A percentile compares a stretch with the other conserved stretches of the same genome.
phyloP scores from a whole-genome alignment of 2,797 vertebrate genomes.

The Pantherophis alleghaniensis region DNA sequence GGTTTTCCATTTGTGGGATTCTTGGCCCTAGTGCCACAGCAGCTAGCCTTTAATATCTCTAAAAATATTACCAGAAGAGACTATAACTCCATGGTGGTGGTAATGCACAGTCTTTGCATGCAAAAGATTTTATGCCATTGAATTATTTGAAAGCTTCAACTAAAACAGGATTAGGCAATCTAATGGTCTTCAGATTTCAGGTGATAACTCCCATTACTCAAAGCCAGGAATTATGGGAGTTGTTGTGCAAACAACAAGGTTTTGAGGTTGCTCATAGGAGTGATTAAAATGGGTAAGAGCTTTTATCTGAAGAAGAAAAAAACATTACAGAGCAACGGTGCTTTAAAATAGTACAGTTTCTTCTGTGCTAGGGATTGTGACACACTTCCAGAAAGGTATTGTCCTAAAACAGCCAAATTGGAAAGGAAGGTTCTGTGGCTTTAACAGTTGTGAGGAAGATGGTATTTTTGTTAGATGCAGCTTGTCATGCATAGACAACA shows the following conservation, averaged over 20 bases:
- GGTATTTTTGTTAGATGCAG: neutral
- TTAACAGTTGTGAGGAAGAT: neutral
- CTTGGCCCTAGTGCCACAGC: neutral
- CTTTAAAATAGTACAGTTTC: neutral
- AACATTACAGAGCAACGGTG: neutral
- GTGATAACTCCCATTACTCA: neutral
- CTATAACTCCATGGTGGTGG: neutral
- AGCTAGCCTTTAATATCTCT: neutral
- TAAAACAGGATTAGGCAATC: neutral
- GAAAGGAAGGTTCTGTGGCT: neutral
- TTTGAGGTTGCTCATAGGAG: neutral
- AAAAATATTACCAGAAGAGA: neutral
- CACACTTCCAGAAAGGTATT: neutral
- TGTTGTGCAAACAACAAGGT: neutral
- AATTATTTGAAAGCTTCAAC: neutral
- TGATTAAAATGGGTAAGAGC: neutral
- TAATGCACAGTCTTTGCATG: neutral
- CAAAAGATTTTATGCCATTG: neutral
- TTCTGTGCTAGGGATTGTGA: neutral
- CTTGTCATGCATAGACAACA: neutral
- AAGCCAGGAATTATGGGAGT: neutral
- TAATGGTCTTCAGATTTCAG: neutral
- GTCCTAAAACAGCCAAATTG: neutral
- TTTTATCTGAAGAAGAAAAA: neutral
- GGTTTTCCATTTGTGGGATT: neutral